Percentiles rank a stretch among this genome's conserved stretches.
Conservation (phyloP, 2,113 vertebrate genomes). For the Alectura lathami region DNA sequence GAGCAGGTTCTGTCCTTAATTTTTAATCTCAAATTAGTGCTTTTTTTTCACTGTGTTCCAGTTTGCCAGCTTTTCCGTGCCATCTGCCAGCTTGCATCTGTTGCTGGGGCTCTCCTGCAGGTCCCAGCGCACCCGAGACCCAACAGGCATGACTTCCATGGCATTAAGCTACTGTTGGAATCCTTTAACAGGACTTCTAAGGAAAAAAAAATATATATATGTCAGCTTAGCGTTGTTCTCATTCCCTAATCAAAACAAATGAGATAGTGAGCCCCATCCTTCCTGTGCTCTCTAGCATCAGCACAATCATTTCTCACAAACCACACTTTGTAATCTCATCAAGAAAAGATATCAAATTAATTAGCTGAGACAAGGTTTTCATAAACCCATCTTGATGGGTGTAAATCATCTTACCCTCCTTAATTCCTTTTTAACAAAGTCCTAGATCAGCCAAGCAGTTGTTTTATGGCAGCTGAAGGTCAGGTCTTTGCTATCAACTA, state of each 20-base stretch:
- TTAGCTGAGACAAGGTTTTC: not conserved
- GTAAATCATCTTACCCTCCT: constrained; percentile 4
- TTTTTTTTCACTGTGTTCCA: not conserved
- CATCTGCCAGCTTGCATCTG: not conserved
- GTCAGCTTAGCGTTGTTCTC: not conserved
- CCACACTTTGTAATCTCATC: not conserved
- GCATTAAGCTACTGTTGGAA: not conserved
- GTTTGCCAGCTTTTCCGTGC: not conserved
- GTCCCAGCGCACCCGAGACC: not conserved
- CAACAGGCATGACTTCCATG: not conserved
- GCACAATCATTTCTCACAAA: not conserved
- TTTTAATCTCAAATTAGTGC: not conserved
- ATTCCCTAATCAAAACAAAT: not conserved
- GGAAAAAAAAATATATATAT: not conserved
- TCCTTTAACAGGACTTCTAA: not conserved
- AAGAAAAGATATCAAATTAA: constrained; percentile 29
- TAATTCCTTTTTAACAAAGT: constrained; percentile 35
- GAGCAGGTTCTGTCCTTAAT: not conserved
- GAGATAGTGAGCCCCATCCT: not conserved
- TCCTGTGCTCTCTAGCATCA: not conserved
- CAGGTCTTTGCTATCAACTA: not conserved
- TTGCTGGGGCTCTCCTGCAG: not conserved
- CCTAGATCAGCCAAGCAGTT: not conserved
- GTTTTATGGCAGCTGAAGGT: not conserved
- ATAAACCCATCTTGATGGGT: not conserved